phyloP scores from a whole-genome alignment of 2,113 vertebrate genomes.

The Typhlomys cinereus region DNA sequence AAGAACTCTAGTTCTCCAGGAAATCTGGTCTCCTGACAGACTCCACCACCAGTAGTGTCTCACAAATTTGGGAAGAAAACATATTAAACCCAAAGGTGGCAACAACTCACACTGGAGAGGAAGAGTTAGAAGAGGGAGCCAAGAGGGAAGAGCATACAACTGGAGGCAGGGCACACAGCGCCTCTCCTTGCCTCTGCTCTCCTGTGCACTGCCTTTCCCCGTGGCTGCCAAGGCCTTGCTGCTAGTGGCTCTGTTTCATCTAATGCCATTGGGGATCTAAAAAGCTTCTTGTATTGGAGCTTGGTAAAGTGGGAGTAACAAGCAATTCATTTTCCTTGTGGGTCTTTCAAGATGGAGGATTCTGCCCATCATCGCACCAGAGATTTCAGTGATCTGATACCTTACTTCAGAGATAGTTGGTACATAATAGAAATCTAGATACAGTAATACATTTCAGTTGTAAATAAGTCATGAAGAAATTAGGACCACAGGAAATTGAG shows the following conservation, averaged over 20 bases:
- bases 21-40: not conserved
- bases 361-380: not conserved
- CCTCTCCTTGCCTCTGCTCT: not conserved
- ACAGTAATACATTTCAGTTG: not conserved
- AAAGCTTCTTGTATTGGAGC: not conserved
- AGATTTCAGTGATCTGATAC: not conserved
- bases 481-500: not conserved
- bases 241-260: not conserved
- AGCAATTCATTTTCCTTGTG: not conserved
- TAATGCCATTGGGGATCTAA: not conserved
- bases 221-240: not conserved
- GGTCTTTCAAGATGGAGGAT: not conserved
- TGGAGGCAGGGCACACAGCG: not conserved
- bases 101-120: not conserved
- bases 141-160: not conserved
- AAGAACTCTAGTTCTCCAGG: not conserved
- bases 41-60: not conserved
- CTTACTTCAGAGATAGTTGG: not conserved
- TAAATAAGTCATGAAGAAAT: conserved; percentile 1
- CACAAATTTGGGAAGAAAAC: not conserved
- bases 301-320: not conserved
- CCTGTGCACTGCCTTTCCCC: not conserved
- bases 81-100: not conserved
- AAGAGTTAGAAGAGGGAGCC: not conserved
- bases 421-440: not conserved